Base-by-base conservation (phyloP, 2,113 vertebrate genomes). In the Phoenicopterus ruber region DNA sequence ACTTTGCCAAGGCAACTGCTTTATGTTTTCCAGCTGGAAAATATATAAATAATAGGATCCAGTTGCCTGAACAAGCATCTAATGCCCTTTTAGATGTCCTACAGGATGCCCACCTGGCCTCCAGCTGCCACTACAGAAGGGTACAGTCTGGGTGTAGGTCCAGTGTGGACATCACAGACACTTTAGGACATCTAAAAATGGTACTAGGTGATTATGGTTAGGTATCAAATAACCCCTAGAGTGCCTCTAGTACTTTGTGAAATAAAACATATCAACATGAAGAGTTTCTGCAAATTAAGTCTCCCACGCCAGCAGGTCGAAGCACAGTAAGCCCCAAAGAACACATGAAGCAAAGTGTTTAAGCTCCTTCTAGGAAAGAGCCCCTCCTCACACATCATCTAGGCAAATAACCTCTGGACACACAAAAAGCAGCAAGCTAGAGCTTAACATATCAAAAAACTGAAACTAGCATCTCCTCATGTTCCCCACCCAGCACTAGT, bases 1-100 rank as follows among this genome's bases (percentile, higher is more conserved):
- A 77, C 22, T 95, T 76, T 80, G 81, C 88, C 84, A 90, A 91
- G 52, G 50, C 67, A 93, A 91, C 40, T 42, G 17, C 44, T 72
- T 79, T 65, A 42, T 79, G 9, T 76, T 69, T 86, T 66, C 91
- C 88, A 73, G 58, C 62, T 93, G 73, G 73, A 94, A 87, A 72
- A 50, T 26, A 65, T 7, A 29, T 42, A 21, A 38, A 47, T 24
- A 73, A 63, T 13, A 85, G 24, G 28, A 87, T 80, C 52, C 44
- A 87, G 24, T 88, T 94, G 78, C 54, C 69, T 80, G 44, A 93
- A 79, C 19, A 93, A 89, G 28, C 47, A 69, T 34, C 61, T 59
- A 82, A 57, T 85, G 36, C 36, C 44, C 58, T 61, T 89, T 82
- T 40, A 76, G 52, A 36, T 82, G n/a, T 26, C 52, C 47, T 82